Evolutionary conservation across 23 tunicate species (phyloP).

Genomic region (Corella eumyota): DNA sequence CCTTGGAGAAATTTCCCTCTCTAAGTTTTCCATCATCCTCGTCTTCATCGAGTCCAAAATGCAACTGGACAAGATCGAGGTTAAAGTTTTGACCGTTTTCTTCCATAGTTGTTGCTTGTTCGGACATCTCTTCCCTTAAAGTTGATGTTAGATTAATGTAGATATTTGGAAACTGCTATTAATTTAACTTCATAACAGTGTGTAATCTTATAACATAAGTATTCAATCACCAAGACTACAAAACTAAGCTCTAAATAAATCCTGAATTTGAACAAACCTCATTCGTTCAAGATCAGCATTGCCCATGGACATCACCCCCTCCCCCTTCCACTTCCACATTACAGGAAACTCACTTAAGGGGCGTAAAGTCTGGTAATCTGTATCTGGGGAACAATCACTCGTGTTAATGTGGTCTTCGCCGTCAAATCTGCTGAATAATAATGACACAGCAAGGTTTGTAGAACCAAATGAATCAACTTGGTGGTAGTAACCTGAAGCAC

Average conservation of each 20-base stretch:
- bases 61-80: neutral
- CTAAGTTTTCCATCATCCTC: slow-evolving; percentile 17
- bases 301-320: slow-evolving; percentile 73
- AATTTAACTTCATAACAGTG: no score
- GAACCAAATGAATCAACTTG: slow-evolving; percentile 80
- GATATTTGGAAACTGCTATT: no score
- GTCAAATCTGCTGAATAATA: slow-evolving; percentile 55
- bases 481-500: slow-evolving; percentile 52
- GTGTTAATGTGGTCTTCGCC: slow-evolving; percentile 17
- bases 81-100: neutral
- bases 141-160: no score
- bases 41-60: slow-evolving; percentile 13
- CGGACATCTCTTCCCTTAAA: no score
- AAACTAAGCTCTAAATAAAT: no score
- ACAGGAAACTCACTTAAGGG: slow-evolving; percentile 55
- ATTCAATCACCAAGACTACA: no score
- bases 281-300: slow-evolving; percentile 40
- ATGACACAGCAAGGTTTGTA: slow-evolving; percentile 60
- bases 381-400: slow-evolving; percentile 49
- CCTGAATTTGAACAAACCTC: slow-evolving; percentile 13
- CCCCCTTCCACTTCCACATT: slow-evolving; percentile 57
- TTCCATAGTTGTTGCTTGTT: neutral
- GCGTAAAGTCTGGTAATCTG: slow-evolving; percentile 33
- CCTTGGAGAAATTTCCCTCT: slow-evolving; percentile 11
- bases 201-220: no score